A percentile compares a stretch with the other conserved stretches of the same genome.
Conservation (phyloP, 2,797 vertebrate species). For the Anguilla anguilla region DNA sequence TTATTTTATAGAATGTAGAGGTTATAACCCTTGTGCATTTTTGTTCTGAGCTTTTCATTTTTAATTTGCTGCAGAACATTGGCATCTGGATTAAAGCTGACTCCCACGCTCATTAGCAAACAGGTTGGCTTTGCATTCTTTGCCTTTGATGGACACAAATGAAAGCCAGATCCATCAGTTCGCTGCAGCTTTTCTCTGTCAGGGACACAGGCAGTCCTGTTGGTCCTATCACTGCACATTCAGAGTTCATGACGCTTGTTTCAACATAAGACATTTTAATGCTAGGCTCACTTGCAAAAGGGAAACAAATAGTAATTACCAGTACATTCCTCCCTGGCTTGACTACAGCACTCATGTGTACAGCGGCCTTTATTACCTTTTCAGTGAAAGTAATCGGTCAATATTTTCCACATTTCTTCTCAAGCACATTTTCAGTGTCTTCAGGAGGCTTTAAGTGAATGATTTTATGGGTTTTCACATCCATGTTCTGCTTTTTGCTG, state of each 20-base stretch:
- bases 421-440: not conserved
- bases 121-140: constrained; percentile 8
- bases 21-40: not conserved
- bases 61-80: not conserved
- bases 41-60: constrained; percentile 20
- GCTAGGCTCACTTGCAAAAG: not conserved
- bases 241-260: not conserved
- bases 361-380: not conserved
- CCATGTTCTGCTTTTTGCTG: not conserved
- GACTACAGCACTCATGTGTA: not conserved
- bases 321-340: not conserved
- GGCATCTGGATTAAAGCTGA: not conserved
- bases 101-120: constrained; percentile 1
- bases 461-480: not conserved
- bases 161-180: constrained; percentile 8
- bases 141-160: not conserved
- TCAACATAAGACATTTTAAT: not conserved
- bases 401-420: not conserved
- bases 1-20: not conserved
- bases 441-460: not conserved
- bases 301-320: not conserved
- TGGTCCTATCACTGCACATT: not conserved
- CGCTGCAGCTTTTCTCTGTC: not conserved
- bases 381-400: not conserved
- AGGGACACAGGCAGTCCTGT: not conserved